Conservation (phyloP, 2,113 vertebrate species). For the Daubentonia madagascariensis region DNA sequence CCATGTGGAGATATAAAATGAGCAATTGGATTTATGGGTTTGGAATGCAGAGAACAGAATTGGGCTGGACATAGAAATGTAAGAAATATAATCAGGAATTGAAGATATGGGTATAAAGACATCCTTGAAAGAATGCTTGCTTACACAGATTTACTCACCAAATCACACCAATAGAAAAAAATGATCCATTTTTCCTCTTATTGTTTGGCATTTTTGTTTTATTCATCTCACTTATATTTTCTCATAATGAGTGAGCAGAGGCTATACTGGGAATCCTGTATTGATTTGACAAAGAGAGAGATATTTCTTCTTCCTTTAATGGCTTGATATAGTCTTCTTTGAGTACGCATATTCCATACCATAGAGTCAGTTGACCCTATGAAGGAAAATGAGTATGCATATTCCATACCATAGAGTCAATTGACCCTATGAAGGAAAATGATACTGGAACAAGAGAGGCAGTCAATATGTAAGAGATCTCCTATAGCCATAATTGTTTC, state of each 20-base stretch:
- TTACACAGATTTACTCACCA: not conserved
- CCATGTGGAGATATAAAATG: not conserved
- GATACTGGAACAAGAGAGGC: not conserved
- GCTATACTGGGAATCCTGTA: not conserved
- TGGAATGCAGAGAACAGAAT: not conserved
- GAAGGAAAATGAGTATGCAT: not conserved
- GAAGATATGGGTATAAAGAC: not conserved
- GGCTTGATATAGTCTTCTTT: not conserved
- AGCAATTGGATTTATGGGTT: not conserved
- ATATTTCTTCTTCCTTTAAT: not conserved
- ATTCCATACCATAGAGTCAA: not conserved
- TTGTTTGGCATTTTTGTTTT: not conserved
- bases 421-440: not conserved
- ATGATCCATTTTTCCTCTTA: not conserved
- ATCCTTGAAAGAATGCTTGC: not conserved
- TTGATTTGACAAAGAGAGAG: not conserved
- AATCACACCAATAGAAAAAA: not conserved
- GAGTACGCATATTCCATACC: not conserved
- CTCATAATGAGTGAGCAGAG: not conserved
- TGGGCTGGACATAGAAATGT: not conserved
- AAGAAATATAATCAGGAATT: not conserved
- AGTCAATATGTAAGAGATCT: not conserved
- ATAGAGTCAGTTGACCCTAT: not conserved
- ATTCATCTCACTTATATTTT: not conserved
- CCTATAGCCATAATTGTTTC: not conserved